Base-by-base conservation (phyloP, 1,140 invertebrate genomes). In the Drosophila parvula region DNA sequence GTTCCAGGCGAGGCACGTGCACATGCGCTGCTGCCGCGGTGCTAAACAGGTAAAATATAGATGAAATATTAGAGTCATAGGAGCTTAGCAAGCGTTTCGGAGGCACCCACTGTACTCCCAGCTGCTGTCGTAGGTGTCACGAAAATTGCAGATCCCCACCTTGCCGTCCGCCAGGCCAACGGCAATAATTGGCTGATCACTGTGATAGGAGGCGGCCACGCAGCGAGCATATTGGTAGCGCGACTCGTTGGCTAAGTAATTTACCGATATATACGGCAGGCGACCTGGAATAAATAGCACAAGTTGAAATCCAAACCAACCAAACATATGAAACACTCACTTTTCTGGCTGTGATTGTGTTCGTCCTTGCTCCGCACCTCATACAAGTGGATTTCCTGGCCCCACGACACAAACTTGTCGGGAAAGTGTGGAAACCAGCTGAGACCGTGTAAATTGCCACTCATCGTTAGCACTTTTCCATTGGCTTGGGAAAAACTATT, bases 1-100 rank as follows among this genome's bases (percentile, higher is more conserved):
- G 93, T 97, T 98, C 97, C 97, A 99, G 36, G 95, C 94, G 5
- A 99, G 93, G n/a, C 96, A 94, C 62, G 97, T 97, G 90, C 97
- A 98, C 80, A 96, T 95, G 32, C 98, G 93, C 38, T 95, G 94
- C 92, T 97, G 96, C 60, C 96, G 95, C 2, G 97, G 95, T 57
- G 95, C 97, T 97, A 70, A 88, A 51, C 27, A 22, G 11, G 47
- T 28, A 8, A 22, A 22, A 22, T 22, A 22, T 22, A 34, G 14
- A 45, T 41, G 8, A 43, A 9, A n/a, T 14, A 8, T 27, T 27
- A 32, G 43, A 18, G 4, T 9, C 5, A 4, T 9, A 11, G 5
- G 11, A 2, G 10, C 5, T 11, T 12, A 8, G 5, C 11, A 12
- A 10, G 5, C 11, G 5, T 0, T 16, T 8, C 11, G 1, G 0